A percentile compares a stretch with the other conserved stretches of the same genome.
Evolutionary conservation across 2,113 vertebrate species (phyloP).

Genomic region (Ailurus styani): DNA sequence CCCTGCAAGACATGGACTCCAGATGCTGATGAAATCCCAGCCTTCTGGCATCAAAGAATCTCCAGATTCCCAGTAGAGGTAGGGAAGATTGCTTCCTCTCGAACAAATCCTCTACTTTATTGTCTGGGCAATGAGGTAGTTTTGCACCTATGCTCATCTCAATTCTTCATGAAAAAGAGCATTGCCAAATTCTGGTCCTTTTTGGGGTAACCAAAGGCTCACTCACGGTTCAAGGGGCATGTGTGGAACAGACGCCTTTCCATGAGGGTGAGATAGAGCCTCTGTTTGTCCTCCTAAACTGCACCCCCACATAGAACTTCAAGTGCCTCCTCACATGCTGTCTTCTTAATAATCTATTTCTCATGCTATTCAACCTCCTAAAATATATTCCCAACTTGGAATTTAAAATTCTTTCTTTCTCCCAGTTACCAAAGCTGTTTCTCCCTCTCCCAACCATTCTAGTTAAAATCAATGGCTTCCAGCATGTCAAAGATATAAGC

Average conservation of each 20-base stretch:
- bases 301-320: neutral
- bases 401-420: neutral
- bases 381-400: neutral
- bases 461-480: neutral
- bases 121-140: fast-evolving
- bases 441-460: too few relatives aligned
- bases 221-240: neutral
- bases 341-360: neutral
- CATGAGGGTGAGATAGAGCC: fast-evolving
- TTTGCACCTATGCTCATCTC: neutral
- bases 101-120: too few relatives aligned
- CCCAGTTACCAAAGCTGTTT: neutral
- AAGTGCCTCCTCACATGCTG: too few relatives aligned
- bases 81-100: neutral
- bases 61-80: neutral
- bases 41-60: neutral
- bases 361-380: neutral
- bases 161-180: neutral
- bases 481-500: neutral
- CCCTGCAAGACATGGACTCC: neutral
- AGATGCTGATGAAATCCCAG: neutral
- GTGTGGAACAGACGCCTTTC: neutral
- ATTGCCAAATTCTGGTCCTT: neutral
- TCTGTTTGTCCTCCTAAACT: neutral
- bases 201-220: neutral